Base-by-base conservation (phyloP, 1,140 invertebrate genomes). In the Drosophila mojavensis region DNA sequence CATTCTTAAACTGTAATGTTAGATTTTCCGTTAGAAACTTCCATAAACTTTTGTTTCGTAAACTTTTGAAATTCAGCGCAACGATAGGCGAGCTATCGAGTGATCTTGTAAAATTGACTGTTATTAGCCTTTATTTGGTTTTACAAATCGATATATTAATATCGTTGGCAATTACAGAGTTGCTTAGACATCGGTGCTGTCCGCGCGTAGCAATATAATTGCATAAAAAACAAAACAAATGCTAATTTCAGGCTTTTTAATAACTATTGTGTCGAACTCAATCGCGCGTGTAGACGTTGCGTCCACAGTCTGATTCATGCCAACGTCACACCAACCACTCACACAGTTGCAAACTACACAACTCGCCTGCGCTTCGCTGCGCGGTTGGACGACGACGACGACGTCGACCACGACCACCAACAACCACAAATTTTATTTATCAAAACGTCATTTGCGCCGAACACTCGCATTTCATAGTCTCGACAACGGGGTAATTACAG, bases 151-250 rank as follows among this genome's bases (percentile, higher is more conserved):
- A 61, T 30, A 13, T 55, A 30, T 56, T 61, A 61, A 64, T 71
- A 58, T 24, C 53, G 48, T 33, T 71, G 24, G 24, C 26, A 71
- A 43, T 65, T 15, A 41, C 53, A 71, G 68, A 26, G 68, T 58
- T 71, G 61, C 7, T 20, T 36, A 20, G 28, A 36, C 9, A 4
- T 33, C 5, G 9, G 28, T 55, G 58, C 58, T 69, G 51, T 43
- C 71, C 65, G 71, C 71, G 65, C 65, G 17, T 43, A 62, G 26
- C 65, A 56, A 74, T 48, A 33, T 43, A 62, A 69, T 74, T 69
- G 58, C 58, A 69, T 74, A 62, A 69, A 68, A 61, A 69, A 63
- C 30, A 59, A 69, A 75, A 58, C 72, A 75, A 75, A 70, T 70
- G 72, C 30, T 64, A 58, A 53, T 70, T 64, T 45, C 24, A 33